Percentiles rank a stretch among this genome's conserved stretches.
Evolutionary conservation across 2,113 vertebrate genomes (phyloP).

Genomic region (Podarcis muralis): DNA sequence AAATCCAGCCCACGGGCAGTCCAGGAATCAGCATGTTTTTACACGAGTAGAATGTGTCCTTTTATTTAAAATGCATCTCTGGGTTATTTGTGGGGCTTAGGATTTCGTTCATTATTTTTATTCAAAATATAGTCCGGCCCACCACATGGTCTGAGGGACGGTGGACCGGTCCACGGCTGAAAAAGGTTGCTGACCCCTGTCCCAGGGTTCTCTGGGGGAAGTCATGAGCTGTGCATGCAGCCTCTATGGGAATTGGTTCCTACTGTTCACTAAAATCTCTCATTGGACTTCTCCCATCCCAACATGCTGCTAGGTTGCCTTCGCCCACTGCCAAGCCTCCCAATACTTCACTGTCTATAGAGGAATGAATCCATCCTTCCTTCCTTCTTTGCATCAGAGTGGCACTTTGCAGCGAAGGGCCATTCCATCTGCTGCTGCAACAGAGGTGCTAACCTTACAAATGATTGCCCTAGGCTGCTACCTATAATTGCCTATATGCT

Average conservation of each 20-base stretch:
- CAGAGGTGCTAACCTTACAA: not conserved
- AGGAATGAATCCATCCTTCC: not conserved
- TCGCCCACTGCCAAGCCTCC: not conserved
- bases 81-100: too few species aligned
- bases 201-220: too few species aligned
- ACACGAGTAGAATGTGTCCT: too few species aligned
- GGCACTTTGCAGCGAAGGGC: not conserved
- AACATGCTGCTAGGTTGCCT: not conserved
- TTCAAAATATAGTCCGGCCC: too few species aligned
- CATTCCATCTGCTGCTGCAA: not conserved
- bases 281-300: not conserved
- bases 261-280: not conserved
- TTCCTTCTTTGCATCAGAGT: not conserved
- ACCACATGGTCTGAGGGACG: too few species aligned
- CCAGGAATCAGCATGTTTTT: too few species aligned
- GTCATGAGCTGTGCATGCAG: too few species aligned
- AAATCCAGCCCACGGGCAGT: too few species aligned
- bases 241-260: not conserved
- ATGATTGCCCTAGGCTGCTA: not conserved
- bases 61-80: too few species aligned
- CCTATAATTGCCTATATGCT: slow-evolving; percentile 8
- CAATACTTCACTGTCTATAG: not conserved
- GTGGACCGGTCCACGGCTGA: too few species aligned
- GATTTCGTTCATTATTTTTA: too few species aligned
- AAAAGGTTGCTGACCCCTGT: too few species aligned